Base-by-base conservation (phyloP, 2,797 vertebrate species). In the Simalia tracyae region DNA sequence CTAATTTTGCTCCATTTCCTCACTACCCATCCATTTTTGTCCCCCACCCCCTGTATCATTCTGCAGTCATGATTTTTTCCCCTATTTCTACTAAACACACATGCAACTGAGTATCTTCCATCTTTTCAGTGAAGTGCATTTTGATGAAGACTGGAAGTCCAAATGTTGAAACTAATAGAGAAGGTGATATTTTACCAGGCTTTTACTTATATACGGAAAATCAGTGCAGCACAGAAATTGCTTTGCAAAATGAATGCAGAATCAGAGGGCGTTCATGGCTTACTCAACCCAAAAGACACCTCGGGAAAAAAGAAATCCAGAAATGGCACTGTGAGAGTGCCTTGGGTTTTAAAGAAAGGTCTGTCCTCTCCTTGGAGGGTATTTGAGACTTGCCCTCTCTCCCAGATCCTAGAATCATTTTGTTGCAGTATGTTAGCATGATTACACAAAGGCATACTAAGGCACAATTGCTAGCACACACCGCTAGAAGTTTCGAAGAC, bases 71-170 rank as follows among this genome's bases (percentile, higher is more conserved):
- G 19, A 86, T 68, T 64, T 86, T 61, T 31, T 54, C 28, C 66
- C 76, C 89, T 56, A 28, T 22, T 91, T 93, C 17, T 1, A 93
- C 17, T 1, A 10, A 86, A 5, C 4, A 42, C 10, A 10, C 0
- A 46, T 54, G 24, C 26, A 22, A 15, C 11, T 36, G 9, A 36
- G 17, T 15, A 22, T 22, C 28, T 63, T 92, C 89, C 4, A 10
- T 31, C 88, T 93, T 85, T 95, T 94, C 93, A 14, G 88, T 93
- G 95, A 63, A 94, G 36, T 91, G 91, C 93, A 92, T 93, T 59
- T 31, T 92, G 46, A 95, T 91, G 87, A 89, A 95, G 92, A 61
- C 42, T 86, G 22, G 91, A 91, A 93, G 57, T 9, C 76, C 92
- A 95, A 95, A 96, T 84, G 93, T 26, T 90, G 60, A 5, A 59